Evolutionary conservation across 1,140 invertebrate species (phyloP), one percentile per base, ranked within the genome.

Genomic region (Drosophila murphyi): DNA sequence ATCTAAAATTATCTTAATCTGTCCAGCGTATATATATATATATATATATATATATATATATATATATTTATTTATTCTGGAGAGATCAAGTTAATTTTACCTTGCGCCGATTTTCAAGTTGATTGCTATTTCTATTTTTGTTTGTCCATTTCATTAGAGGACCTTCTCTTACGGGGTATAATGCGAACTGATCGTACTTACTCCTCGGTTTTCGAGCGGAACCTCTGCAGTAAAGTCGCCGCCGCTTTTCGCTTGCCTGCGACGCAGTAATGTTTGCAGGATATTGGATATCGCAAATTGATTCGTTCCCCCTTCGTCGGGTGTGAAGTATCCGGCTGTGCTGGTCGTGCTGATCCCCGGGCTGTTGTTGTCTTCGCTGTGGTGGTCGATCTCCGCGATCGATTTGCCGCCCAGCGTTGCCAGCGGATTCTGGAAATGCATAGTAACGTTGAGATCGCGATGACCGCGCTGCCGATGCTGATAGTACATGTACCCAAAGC

Each of bases 351-450:
- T 72, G 52, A 35, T 71, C 50, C 10, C 63, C 4, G 37, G 37
- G 2, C 35, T 51, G 32, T 35, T 34, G 35, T 6, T 3, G n/a
- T 28, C 4, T 29, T 4, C 35, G 35, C 50, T 69, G 43, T 48
- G 35, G 35, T 70, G 41, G 32, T 65, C 43, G 50, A 8, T 65
- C 20, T 62, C 60, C 12, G 20, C 37, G 35, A 72, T 35, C 31
- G 61, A 10, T 68, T 89, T 89, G 68, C 43, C 70, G 55, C 39
- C 52, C 29, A 76, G 65, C 31, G 74, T 74, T 52, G 91, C 83
- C 76, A 92, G 65, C 50, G 91, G 91, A 92, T 92, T 92, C 83
- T 92, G 91, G 85, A 92, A 92, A 87, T 92, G 91, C 81, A 92
- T 77, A 76, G 80, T 91, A 73, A 92, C 89, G 65, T 91, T 92